phyloP scores from a whole-genome alignment of 1,140 invertebrate genomes.

The Galleria mellonella region DNA sequence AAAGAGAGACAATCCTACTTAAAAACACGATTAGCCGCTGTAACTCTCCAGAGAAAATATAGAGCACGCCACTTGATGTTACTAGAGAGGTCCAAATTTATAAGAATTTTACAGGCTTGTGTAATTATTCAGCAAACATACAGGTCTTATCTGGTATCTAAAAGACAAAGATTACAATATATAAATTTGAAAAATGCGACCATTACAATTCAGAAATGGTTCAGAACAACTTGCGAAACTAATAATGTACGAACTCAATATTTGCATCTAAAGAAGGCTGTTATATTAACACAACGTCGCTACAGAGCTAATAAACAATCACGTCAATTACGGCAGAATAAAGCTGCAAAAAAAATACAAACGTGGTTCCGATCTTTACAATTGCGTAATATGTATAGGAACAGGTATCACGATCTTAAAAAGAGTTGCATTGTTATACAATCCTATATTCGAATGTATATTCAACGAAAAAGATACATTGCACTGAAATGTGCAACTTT shows the following conservation, averaged over 20 bases:
- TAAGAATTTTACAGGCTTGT: constrained; percentile 22
- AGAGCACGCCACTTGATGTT: constrained; percentile 33
- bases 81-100: constrained; percentile 23
- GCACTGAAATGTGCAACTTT: constrained; percentile 28
- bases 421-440: constrained; percentile 26
- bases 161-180: constrained; percentile 47
- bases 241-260: constrained; percentile 40
- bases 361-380: constrained; percentile 53
- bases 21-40: constrained; percentile 9
- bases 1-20: constrained; percentile 26
- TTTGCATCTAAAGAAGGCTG: constrained; percentile 27
- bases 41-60: constrained; percentile 36
- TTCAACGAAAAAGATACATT: constrained; percentile 34
- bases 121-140: constrained; percentile 51
- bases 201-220: constrained; percentile 44
- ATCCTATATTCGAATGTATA: constrained; percentile 40
- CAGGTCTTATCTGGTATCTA: constrained; percentile 31
- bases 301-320: constrained; percentile 50
- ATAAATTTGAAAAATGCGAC: constrained; percentile 26
- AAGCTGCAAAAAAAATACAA: constrained; percentile 62
- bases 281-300: constrained; percentile 44
- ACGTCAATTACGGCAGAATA: constrained; percentile 15
- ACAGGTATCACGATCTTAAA: constrained; percentile 40
- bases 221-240: constrained; percentile 32
- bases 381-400: constrained; percentile 37